Conservation (phyloP, 1,140 invertebrate species). For the Drosophila sp. region DNA sequence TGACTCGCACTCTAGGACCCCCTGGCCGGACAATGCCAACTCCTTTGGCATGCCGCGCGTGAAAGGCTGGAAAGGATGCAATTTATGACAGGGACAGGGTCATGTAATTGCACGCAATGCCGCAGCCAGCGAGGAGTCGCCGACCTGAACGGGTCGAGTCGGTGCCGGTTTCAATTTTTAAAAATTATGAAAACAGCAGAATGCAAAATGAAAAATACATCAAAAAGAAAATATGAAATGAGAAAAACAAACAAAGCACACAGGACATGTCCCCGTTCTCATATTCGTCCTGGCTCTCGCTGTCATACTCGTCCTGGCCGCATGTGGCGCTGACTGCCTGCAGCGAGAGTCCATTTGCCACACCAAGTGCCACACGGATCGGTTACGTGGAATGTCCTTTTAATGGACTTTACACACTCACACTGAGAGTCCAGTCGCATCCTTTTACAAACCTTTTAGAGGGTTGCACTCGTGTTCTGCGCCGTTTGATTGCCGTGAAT, state of each 20-base stretch:
- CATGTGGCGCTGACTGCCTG: constrained; percentile 65
- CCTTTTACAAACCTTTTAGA: constrained; percentile 72
- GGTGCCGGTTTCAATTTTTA: constrained; percentile 66
- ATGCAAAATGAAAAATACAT: constrained; percentile 27
- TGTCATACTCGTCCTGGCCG: constrained; percentile 44
- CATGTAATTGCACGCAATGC: constrained; percentile 79
- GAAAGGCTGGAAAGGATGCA: constrained; percentile 63
- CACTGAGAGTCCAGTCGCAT: constrained; percentile 53
- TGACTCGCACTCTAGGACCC: constrained; percentile 28
- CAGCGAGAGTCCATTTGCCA: constrained; percentile 62
- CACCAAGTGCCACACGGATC: constrained; percentile 65
- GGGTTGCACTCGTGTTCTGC: constrained; percentile 64
- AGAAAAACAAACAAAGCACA: constrained; percentile 60
- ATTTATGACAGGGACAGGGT: constrained; percentile 62
- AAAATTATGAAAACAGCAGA: constrained; percentile 56
- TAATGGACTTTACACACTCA: constrained; percentile 77
- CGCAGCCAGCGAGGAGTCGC: constrained; percentile 58
- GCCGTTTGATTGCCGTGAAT: constrained; percentile 80
- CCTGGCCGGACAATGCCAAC: constrained; percentile 29
- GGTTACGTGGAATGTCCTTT: constrained; percentile 80
- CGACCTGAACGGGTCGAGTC: constrained; percentile 39
- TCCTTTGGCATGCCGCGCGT: constrained; percentile 64
- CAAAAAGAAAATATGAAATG: constrained; percentile 31
- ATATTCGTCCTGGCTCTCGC: background rate
- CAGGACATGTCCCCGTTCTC: constrained; percentile 37